These are phyloP conservation scores for Cydia splendana DNA, from an alignment of 1,140 invertebrate species.

Conservation along the genomic window DNA sequence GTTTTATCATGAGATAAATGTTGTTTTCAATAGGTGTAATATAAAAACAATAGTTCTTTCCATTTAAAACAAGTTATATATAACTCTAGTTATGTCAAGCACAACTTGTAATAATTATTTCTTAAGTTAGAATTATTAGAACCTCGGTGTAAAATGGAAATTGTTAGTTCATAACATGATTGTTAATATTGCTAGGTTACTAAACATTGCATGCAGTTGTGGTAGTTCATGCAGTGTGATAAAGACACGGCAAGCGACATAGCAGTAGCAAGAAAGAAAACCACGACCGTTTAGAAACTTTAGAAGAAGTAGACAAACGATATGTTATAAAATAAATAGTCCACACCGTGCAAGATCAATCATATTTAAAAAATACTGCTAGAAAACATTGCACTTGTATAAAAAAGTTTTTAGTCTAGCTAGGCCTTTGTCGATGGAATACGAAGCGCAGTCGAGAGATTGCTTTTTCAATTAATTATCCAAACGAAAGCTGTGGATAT, in stretches of 20 bases:
- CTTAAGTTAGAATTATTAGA: background rate
- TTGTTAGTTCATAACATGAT: background rate
- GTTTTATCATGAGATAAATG: no score
- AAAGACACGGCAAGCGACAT: conserved; percentile 9
- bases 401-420: background rate
- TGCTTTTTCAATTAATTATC: background rate
- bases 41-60: no score
- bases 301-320: conserved; percentile 3
- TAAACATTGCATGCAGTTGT: background rate
- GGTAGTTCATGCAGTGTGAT: background rate
- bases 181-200: background rate
- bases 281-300: background rate
- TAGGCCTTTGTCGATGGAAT: background rate
- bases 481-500: no score
- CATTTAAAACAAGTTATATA: no score
- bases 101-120: background rate
- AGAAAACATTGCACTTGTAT: background rate
- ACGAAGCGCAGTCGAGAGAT: background rate
- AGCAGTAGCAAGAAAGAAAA: background rate
- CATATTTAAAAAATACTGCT: background rate
- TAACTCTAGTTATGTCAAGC: no score
- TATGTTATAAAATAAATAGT: conserved; percentile 1
- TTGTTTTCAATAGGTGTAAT: no score
- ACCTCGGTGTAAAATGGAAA: background rate
- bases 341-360: background rate